Evolutionary conservation across 2,797 vertebrate species (phyloP), one percentile per base, ranked within the genome.

Genomic region (Acomys russatus): DNA sequence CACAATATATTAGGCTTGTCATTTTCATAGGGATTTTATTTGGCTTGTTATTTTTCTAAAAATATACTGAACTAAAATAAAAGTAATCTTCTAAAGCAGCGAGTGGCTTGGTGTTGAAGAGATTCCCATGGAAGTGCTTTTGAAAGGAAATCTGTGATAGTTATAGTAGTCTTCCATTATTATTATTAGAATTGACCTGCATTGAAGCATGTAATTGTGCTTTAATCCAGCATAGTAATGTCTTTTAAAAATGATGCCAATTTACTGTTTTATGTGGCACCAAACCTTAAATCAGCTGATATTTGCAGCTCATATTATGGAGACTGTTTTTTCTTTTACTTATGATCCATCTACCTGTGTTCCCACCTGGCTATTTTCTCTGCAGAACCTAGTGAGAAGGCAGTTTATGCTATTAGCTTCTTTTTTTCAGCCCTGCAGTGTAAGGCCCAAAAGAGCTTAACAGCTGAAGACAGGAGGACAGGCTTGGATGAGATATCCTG

Each of bases 131-230:
- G n/a, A 73, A 35, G 71, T 84, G 33, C 77, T 87, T 92, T 54
- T 63, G 71, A 51, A 94, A 95, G 84, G 91, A 94, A 92, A 73
- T 66, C 33, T 76, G 64, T 10, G 76, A 85, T 61, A 66, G 11
- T 90, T 83, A 76, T 20, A 61, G 56, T 61, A 54, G 54, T 54
- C 35, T 73, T 84, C 49, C 9, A 22, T 44, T 91, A 79, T 59
- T 51, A 38, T 54, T 89, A 73, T 56, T 88, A 87, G 35, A 38
- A 74, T 83, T 95, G 66, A 6, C 44, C 5, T 85, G 1, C 92
- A 56, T 33, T 59, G 51, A 82, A 84, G 63, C 68, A 73, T 20
- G 23, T 86, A 15, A 94, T 64, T 92, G 6, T 91, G 70, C 68
- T 88, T 85, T 90, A 93, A 63, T 25, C 54, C 54, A 88, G 54